phyloP scores from a whole-genome alignment of 2,888 invertebrate genomes.

The Lutraria lutraria region DNA sequence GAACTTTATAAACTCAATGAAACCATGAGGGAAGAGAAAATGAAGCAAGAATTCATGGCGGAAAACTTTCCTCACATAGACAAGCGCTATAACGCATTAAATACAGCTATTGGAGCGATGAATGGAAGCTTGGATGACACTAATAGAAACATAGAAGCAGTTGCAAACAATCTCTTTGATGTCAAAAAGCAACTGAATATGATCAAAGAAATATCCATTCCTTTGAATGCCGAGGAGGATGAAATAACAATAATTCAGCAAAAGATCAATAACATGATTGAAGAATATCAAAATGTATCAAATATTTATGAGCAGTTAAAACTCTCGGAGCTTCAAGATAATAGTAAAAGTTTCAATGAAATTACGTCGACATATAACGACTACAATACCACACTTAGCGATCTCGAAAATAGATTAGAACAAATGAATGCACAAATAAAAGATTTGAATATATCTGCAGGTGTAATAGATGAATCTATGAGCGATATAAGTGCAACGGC shows the following conservation, averaged over 20 bases:
- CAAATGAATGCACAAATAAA: constrained; percentile 16
- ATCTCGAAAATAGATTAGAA: constrained; percentile 8
- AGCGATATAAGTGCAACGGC: constrained; percentile 45
- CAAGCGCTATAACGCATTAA: constrained; percentile 32
- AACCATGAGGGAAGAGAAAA: constrained; percentile 57
- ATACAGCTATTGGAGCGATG: constrained; percentile 18
- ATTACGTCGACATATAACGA: constrained; percentile 28
- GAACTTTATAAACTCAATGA: constrained; percentile 51
- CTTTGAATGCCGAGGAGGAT: constrained; percentile 42
- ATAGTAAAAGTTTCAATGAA: constrained; percentile 12
- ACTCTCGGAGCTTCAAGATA: constrained; percentile 31
- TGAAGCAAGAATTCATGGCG: constrained; percentile 54
- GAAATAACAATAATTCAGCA: constrained; percentile 18
- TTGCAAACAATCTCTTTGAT: constrained; percentile 22
- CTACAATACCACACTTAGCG: constrained; percentile 24
- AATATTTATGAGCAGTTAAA: constrained; percentile 6
- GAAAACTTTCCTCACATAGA: constrained; percentile 53
- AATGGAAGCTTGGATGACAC: constrained; percentile 6
- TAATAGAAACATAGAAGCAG: not conserved
- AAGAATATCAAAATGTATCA: constrained; percentile 37
- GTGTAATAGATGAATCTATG: constrained; percentile 28
- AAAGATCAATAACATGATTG: constrained; percentile 18
- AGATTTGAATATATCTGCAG: constrained; percentile 24
- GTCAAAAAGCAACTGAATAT: constrained; percentile 36
- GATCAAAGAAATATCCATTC: constrained; percentile 41